Evolutionary conservation across 2,888 invertebrate genomes (phyloP).

Genomic region (Drosophila mimica): DNA sequence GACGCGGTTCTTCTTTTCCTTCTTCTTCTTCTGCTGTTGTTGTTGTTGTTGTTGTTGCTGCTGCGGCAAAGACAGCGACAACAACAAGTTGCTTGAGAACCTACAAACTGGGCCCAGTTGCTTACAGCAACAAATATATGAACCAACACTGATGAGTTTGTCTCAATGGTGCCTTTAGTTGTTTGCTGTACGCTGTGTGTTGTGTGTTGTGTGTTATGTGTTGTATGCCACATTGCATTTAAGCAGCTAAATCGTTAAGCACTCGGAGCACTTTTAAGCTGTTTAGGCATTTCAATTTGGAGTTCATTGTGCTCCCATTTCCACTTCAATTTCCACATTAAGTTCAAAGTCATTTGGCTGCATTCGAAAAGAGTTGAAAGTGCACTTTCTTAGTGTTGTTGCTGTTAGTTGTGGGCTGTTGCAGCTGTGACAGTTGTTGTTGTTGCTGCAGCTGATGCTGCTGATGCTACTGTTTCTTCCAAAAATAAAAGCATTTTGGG

Average conservation of each 20-base stretch:
- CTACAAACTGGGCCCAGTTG: conserved; percentile 32
- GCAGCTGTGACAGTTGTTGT: conserved; percentile 24
- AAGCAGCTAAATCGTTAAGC: conserved; percentile 7
- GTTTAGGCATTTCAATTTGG: conserved; percentile 2
- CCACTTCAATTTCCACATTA: not conserved
- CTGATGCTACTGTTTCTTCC: conserved; percentile 30
- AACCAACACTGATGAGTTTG: conserved; percentile 10
- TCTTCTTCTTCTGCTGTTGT: not conserved
- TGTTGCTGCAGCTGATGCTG: conserved; percentile 40
- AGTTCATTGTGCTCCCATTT: not conserved
- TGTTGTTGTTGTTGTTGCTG: conserved; percentile 12
- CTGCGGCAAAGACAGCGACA: conserved; percentile 30
- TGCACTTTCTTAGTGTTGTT: conserved; percentile 16
- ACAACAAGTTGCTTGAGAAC: conserved; percentile 36
- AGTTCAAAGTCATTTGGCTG: conserved; percentile 19
- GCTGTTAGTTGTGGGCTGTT: not conserved
- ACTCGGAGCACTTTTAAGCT: conserved; percentile 7
- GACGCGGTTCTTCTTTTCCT: conserved; percentile 14
- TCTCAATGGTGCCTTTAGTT: conserved; percentile 2
- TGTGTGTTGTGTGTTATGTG: not conserved
- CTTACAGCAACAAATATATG: conserved; percentile 45
- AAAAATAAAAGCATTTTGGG: conserved; percentile 77
- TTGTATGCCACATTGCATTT: conserved; percentile 11
- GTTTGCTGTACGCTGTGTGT: not conserved
- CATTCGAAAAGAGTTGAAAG: conserved; percentile 13